Evolutionary conservation across 2,888 invertebrate species (phyloP), one percentile per base, ranked within the genome.

Genomic region (Monopis laevigella): DNA sequence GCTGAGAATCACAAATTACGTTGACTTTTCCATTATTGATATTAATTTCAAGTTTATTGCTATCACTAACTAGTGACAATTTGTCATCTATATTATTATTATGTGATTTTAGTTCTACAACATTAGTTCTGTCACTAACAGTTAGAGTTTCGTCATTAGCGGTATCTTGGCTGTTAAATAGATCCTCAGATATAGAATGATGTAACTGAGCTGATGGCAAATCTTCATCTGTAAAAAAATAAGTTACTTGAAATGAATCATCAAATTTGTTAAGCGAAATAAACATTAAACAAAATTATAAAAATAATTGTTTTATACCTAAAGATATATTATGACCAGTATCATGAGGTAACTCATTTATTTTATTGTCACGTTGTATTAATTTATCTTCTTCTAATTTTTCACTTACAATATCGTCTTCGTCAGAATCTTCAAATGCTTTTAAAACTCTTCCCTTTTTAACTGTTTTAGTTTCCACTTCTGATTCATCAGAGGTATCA

Each of bases 361-460:
- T 21, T 21, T 7, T 21, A 21, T 21, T 21, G 24, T 21, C 24
- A 21, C 24, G 8, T 21, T 21, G 24, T 7, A 21, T 21, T 21
- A 21, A 5, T 7, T 21, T 21, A 7, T 21, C 24, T n/a, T n/a
- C n/a, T n/a, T n/a, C n/a, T n/a, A n/a, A n/a, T n/a, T n/a, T n/a
- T n/a, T 7, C 10, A 6, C 10, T 24, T 8, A 18, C 19, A 12
- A 27, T 38, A 14, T 56, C 56, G 49, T 80, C 80, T 47, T 78
- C 77, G 54, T 78, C 80, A 1, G 80, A 78, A 54, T 78, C 78
- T 54, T 75, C 77, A 54, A 80, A 80, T 1, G 78, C 80, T 54
- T 77, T 80, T 39, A 78, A 57, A 45, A 80, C 80, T 51, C 80
- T 65, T 2, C 77, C 63, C 49, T 69, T 78, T 45, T 59, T 74